These are phyloP conservation scores for Pseudopleuronectes americanus DNA, from an alignment of 2,797 vertebrate species.

Conservation along the genomic window DNA sequence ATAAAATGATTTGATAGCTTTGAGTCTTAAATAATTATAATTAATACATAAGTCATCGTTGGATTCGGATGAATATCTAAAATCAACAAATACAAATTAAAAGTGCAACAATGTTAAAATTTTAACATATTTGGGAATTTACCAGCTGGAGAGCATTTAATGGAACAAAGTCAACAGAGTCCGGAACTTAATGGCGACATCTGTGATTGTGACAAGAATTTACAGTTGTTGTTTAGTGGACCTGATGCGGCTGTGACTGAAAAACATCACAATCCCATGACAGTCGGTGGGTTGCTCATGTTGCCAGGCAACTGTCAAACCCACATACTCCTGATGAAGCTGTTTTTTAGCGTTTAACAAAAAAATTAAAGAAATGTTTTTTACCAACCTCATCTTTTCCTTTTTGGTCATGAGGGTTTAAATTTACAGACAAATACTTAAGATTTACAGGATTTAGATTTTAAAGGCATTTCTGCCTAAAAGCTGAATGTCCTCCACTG, in stretches of 20 bases:
- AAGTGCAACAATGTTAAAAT: not conserved
- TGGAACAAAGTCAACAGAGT: not conserved
- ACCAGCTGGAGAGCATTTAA: not conserved
- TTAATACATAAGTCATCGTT: too few species aligned
- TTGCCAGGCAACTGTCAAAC: not conserved
- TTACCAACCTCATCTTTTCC: not conserved
- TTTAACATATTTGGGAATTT: not conserved
- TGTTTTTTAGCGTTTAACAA: too few species aligned
- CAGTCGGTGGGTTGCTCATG: not conserved
- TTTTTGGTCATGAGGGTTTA: not conserved
- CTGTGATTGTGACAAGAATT: not conserved
- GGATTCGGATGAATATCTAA: too few species aligned
- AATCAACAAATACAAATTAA: too few species aligned
- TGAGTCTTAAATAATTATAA: not conserved
- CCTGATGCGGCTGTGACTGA: not conserved
- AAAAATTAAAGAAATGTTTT: too few species aligned
- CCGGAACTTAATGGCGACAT: not conserved
- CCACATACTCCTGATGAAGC: not conserved
- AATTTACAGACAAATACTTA: not conserved
- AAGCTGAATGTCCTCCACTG: not conserved
- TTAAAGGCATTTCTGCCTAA: conserved; percentile 6
- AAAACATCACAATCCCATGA: not conserved
- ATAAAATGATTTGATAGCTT: not conserved
- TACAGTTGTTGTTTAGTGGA: not conserved
- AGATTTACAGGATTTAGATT: not conserved